These are phyloP conservation scores for Halictus quadricinctus DNA, from an alignment of 2,888 invertebrate genomes.

Conservation along the genomic window DNA sequence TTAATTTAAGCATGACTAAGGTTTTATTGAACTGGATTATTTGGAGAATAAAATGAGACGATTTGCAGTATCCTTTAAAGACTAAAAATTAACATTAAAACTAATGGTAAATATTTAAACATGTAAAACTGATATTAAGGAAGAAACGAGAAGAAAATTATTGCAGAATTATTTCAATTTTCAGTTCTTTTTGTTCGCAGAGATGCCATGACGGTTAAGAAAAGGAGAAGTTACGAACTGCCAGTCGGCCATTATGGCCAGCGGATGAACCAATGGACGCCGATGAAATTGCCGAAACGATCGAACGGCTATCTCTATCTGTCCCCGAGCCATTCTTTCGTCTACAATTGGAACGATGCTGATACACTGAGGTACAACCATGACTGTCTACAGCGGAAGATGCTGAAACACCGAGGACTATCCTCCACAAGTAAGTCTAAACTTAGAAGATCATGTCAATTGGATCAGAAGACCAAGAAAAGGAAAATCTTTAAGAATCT, in stretches of 20 bases:
- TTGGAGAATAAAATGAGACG: no score
- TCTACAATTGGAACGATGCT: constrained; percentile 27
- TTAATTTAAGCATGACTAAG: background rate
- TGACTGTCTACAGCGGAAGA: background rate
- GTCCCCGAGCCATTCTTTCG: constrained; percentile 43
- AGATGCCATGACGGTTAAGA: constrained; percentile 61
- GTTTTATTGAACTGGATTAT: no score
- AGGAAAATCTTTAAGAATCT: no score
- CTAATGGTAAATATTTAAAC: no score
- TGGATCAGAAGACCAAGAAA: no score
- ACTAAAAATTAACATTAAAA: no score
- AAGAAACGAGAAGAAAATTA: background rate
- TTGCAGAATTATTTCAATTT: background rate
- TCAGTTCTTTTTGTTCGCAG: constrained; percentile 1
- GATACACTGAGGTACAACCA: background rate
- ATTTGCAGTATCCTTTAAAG: background rate
- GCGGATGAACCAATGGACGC: constrained; percentile 19
- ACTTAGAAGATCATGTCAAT: no score
- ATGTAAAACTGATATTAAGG: background rate
- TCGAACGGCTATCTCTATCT: constrained; percentile 44
- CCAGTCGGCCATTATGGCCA: constrained; percentile 19
- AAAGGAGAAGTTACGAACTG: constrained; percentile 48
- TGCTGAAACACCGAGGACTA: background rate
- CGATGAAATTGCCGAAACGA: constrained; percentile 20
- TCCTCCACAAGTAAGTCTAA: constrained; percentile 13